These are phyloP conservation scores for Drosophila hamatofila DNA, from an alignment of 2,888 invertebrate species.

Conservation along the genomic window DNA sequence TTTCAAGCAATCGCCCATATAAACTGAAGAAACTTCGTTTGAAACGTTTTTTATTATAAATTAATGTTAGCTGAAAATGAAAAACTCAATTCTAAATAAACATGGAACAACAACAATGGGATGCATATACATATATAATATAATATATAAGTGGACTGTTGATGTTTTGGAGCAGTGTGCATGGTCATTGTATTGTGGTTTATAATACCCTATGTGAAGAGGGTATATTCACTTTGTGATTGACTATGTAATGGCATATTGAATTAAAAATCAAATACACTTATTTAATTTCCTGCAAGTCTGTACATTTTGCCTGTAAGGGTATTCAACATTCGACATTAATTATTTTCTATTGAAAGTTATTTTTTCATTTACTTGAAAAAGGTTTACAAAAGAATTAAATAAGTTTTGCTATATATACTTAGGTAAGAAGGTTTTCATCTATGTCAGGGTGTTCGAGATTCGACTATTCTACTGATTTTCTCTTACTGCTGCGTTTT, in stretches of 20 bases:
- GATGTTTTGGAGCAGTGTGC: slow-evolving; percentile 16
- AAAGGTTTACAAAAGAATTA: too few relatives aligned
- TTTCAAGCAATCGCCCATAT: slow-evolving; percentile 88
- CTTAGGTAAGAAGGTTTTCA: background rate
- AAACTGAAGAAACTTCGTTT: slow-evolving; percentile 36
- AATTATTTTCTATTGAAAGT: background rate
- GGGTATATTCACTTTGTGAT: background rate
- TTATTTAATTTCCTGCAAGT: background rate
- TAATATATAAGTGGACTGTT: background rate
- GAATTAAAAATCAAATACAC: too few relatives aligned
- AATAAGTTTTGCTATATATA: background rate
- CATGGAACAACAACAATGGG: slow-evolving; percentile 38
- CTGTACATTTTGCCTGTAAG: background rate
- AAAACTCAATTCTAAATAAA: slow-evolving; percentile 64
- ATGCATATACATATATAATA: background rate
- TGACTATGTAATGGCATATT: background rate
- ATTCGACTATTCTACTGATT: background rate
- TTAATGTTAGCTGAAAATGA: slow-evolving; percentile 49
- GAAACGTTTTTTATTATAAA: slow-evolving; percentile 38
- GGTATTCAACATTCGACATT: background rate
- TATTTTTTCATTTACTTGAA: too few relatives aligned
- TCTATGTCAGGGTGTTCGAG: background rate
- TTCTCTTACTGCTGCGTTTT: slow-evolving; percentile 51
- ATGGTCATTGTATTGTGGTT: slow-evolving; percentile 23
- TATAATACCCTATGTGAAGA: background rate